Evolutionary conservation across 2,888 invertebrate species (phyloP).

Genomic region (Hipparchia sbordonii): DNA sequence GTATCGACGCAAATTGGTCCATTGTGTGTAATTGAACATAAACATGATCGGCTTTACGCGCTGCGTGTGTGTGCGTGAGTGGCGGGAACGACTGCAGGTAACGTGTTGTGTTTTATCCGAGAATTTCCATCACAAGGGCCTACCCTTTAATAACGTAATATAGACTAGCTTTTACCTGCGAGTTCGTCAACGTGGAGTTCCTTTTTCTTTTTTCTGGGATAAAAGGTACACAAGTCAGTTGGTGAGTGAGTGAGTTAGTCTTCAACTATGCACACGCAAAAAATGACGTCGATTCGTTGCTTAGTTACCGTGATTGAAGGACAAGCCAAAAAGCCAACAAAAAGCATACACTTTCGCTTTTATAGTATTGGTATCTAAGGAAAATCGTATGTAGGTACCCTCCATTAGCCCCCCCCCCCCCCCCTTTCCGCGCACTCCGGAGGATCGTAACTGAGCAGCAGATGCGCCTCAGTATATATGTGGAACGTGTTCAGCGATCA

Average conservation of each 20-base stretch:
- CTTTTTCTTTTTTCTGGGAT: neutral
- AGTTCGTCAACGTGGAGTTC: no score
- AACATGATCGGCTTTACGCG: neutral
- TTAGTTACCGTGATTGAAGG: no score
- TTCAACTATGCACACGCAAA: no score
- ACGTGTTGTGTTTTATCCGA: neutral
- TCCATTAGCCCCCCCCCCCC: no score
- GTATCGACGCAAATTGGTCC: conserved; percentile 4
- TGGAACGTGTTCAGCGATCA: neutral
- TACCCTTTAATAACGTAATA: no score
- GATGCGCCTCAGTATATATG: neutral
- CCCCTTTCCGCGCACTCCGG: neutral
- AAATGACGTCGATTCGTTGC: no score
- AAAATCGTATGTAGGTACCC: neutral
- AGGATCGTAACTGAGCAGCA: neutral
- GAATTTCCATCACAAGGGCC: neutral
- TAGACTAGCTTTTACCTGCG: no score
- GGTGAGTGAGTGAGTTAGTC: no score
- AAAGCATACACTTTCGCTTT: no score
- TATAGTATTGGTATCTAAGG: no score
- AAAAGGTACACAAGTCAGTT: neutral
- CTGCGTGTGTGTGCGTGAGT: neutral
- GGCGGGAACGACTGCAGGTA: neutral
- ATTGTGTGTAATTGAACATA: conserved; percentile 2
- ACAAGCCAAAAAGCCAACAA: no score